Evolutionary conservation across 2,797 vertebrate genomes (phyloP), one percentile per base, ranked within the genome.

Genomic region (Myotis findleyi): DNA sequence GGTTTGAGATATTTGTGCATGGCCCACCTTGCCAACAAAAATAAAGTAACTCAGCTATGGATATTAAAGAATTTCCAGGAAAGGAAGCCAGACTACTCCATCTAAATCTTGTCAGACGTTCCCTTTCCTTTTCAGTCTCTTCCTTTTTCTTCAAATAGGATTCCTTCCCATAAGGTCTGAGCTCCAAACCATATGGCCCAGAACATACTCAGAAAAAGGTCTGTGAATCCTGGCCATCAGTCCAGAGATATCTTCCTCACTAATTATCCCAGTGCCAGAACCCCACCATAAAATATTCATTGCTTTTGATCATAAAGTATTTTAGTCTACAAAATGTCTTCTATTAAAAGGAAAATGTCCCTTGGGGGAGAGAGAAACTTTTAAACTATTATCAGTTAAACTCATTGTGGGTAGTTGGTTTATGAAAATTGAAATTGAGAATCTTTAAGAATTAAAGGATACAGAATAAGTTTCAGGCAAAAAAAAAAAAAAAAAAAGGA

Each of bases 381-480:
- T 93, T 88, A 96, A 86, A 47, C 69, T 89, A 87, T 93, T 96
- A 92, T 83, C 71, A 90, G 85, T 90, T 94, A 90, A 94, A 94
- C 84, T 82, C 44, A 16, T 38, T 87, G 72, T 82, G 44, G 57
- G 64, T 89, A 83, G 71, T 53, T 47, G 77, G 66, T 94, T 96
- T 95, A 88, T 86, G 85, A 95, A 97, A 97, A 94, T 72, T 94
- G 44, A 96, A 44, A 81, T 88, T 86, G 79, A 93, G 82, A 75
- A 92, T 96, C 13, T 91, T 77, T 11, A 86, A 92, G 77, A 90
- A 85, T 41, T 80, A 36, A 93, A 95, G 64, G 57, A 87, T 73
- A 93, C 44, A 90, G 30, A 83, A 73, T 64, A 36, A 73, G 20
- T 83, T 84, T 88, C 51, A 64, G 51, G 18, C 6, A 75, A 69